These are phyloP conservation scores for Hexactinellida sp. DNA, from an alignment of 37 sponge, comb jelly and placozoan genomes.

Conservation along the genomic window DNA sequence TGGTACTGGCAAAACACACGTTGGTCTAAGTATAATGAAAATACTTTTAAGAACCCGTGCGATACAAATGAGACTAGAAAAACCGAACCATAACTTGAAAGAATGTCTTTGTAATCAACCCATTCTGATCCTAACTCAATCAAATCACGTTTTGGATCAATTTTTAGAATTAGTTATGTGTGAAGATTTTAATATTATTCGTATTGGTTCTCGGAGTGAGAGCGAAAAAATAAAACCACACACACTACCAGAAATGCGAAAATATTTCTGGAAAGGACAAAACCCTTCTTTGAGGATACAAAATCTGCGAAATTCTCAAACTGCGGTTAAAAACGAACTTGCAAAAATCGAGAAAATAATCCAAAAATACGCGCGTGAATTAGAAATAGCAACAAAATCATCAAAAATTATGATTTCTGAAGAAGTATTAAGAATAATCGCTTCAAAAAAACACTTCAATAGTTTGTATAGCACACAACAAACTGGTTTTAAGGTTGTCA, in stretches of 20 bases:
- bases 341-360: not conserved
- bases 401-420: not conserved
- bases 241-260: conserved; percentile 11
- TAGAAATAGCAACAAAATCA: not conserved
- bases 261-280: not conserved
- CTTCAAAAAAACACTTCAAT: not conserved
- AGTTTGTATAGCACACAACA: not conserved
- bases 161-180: conserved; percentile 33
- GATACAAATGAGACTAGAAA: conserved; percentile 30
- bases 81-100: not conserved
- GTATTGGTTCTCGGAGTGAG: conserved; percentile 78
- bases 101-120: conserved; percentile 29
- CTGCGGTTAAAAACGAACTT: not conserved
- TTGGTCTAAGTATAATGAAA: conserved; percentile 67
- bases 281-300: not conserved
- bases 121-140: conserved; percentile 76
- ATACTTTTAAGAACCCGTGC: conserved; percentile 32
- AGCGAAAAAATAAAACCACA: conserved; percentile 44
- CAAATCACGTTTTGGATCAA: conserved; percentile 95
- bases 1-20: conserved; percentile 84
- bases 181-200: conserved; percentile 31
- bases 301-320: not conserved
- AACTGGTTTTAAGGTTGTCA: not conserved
- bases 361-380: not conserved
- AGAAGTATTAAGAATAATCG: not conserved